These are phyloP conservation scores for Leucosticte australis DNA, from an alignment of 2,113 vertebrate genomes.

Conservation along the genomic window DNA sequence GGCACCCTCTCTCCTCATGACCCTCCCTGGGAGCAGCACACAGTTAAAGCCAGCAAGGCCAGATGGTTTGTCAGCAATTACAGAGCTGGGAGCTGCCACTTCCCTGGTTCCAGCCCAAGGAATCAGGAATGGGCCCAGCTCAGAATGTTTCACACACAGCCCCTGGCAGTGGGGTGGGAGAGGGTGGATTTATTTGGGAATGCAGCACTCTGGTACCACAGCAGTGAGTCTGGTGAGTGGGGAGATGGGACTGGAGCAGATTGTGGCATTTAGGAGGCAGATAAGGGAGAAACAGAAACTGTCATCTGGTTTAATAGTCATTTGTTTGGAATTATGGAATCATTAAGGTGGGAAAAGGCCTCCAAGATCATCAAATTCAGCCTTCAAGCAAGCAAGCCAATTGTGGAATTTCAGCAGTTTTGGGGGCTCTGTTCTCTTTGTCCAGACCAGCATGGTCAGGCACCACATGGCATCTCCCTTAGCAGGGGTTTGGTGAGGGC, in stretches of 20 bases:
- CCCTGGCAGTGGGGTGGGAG: fast-evolving
- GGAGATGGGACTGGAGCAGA: neutral
- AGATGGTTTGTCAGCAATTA: neutral
- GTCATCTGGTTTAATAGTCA: fast-evolving
- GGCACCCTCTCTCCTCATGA: neutral
- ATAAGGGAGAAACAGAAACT: neutral
- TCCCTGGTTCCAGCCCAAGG: neutral
- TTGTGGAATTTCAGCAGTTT: neutral
- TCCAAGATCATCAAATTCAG: neutral
- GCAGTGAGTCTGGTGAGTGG: fast-evolving
- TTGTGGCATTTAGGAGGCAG: neutral
- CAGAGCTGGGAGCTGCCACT: neutral
- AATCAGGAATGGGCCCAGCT: neutral
- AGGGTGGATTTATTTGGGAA: neutral
- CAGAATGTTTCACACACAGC: fast-evolving
- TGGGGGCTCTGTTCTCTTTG: neutral
- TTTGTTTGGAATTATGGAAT: neutral
- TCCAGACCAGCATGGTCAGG: fast-evolving
- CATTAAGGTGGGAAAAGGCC: neutral
- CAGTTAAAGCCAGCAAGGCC: neutral
- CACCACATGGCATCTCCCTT: fast-evolving
- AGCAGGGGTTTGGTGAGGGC: fast-evolving
- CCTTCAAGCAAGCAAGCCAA: fast-evolving
- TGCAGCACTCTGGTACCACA: fast-evolving
- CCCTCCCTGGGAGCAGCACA: neutral